phyloP scores from a whole-genome alignment of 2,113 vertebrate genomes.

The Charadrius vociferus region DNA sequence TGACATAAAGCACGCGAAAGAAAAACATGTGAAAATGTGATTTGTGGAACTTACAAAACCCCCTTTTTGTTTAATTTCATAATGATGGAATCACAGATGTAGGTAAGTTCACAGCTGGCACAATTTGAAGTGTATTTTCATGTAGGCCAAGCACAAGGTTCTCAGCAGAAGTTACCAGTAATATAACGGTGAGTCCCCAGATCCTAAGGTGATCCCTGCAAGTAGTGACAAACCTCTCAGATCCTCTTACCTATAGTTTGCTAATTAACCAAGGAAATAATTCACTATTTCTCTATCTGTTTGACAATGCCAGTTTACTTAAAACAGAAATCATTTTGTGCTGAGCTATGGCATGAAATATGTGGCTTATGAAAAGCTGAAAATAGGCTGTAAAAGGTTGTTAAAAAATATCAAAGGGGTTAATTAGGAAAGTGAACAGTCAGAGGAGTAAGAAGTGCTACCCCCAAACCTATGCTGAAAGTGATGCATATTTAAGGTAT shows the following conservation, averaged over 20 bases:
- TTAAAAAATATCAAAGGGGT: background rate
- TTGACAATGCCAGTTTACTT: background rate
- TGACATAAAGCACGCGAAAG: background rate
- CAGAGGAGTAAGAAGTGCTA: background rate
- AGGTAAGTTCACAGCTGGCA: background rate
- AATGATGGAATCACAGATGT: background rate
- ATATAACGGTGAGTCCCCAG: background rate
- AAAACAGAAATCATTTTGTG: background rate
- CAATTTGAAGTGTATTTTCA: background rate
- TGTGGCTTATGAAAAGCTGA: background rate
- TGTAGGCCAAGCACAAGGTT: background rate
- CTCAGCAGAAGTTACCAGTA: background rate
- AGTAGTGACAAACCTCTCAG: background rate
- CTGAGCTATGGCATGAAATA: background rate
- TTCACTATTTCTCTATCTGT: background rate
- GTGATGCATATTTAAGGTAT: background rate
- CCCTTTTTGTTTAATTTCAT: background rate
- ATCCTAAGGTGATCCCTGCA: background rate
- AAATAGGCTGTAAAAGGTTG: background rate
- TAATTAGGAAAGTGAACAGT: background rate
- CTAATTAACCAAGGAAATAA: background rate
- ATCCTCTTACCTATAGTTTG: background rate
- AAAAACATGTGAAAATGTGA: background rate
- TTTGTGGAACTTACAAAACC: background rate
- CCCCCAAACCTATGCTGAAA: background rate